These are phyloP conservation scores for Agonopterix alstromeriana DNA, from an alignment of 2,888 invertebrate genomes.

Conservation along the genomic window DNA sequence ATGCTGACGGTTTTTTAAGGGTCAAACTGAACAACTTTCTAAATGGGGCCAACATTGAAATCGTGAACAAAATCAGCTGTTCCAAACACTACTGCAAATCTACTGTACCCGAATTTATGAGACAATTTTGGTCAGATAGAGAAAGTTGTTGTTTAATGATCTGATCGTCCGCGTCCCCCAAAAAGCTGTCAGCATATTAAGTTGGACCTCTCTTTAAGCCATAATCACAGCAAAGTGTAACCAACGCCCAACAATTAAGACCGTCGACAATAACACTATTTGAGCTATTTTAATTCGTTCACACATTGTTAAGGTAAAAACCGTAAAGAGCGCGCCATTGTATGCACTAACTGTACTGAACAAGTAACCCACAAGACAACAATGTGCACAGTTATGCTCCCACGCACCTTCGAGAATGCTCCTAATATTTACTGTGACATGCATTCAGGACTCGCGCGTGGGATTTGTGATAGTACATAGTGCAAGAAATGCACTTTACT, in stretches of 20 bases:
- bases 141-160: too few relatives aligned
- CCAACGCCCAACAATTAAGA: background rate
- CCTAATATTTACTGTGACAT: conserved; percentile 24
- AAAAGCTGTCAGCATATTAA: too few relatives aligned
- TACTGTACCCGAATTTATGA: too few relatives aligned
- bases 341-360: conserved; percentile 22
- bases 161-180: too few relatives aligned
- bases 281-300: conserved; percentile 9
- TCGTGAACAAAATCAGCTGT: too few relatives aligned
- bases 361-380: conserved; percentile 38
- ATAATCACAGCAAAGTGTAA: too few relatives aligned
- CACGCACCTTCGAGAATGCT: conserved; percentile 21
- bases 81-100: too few relatives aligned
- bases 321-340: background rate
- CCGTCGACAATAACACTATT: background rate
- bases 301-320: conserved; percentile 21
- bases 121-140: too few relatives aligned
- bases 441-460: conserved; percentile 6
- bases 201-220: too few relatives aligned
- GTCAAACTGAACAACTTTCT: too few relatives aligned
- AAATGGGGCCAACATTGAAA: too few relatives aligned
- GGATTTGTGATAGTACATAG: conserved; percentile 13
- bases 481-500: background rate
- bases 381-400: conserved; percentile 37
- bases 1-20: too few relatives aligned